A percentile compares a stretch with the other conserved stretches of the same genome.
Evolutionary conservation across 2,113 vertebrate species (phyloP).

Genomic region (Rhineura floridana): DNA sequence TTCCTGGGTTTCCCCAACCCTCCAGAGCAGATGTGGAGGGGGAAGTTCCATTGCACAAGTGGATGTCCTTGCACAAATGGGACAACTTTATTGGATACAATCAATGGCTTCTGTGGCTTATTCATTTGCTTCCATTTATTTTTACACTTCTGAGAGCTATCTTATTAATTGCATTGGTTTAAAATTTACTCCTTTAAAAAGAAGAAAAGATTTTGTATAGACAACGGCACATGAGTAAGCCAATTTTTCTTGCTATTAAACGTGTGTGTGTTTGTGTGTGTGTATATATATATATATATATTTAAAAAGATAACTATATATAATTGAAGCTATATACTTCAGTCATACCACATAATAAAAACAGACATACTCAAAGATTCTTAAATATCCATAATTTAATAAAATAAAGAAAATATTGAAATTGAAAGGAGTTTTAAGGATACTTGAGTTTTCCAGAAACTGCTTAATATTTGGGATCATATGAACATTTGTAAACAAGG

Average conservation of each 20-base stretch:
- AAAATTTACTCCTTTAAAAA: background rate
- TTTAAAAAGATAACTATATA: too few relatives aligned
- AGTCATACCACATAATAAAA: background rate
- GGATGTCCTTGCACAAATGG: too few relatives aligned
- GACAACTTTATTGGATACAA: too few relatives aligned
- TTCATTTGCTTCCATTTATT: slow-evolving; percentile 7
- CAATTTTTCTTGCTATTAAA: background rate
- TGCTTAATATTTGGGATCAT: background rate
- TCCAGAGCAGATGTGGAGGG: too few relatives aligned
- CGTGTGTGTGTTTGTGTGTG: too few relatives aligned
- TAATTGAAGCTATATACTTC: background rate
- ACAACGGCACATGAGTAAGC: background rate
- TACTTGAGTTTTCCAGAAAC: background rate
- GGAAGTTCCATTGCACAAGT: too few relatives aligned
- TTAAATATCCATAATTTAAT: background rate
- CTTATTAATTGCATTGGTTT: background rate
- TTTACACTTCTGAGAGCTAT: background rate
- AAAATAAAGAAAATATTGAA: slow-evolving; percentile 1
- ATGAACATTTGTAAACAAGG: background rate
- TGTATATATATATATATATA: too few relatives aligned
- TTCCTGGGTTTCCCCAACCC: too few relatives aligned
- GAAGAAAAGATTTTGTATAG: background rate
- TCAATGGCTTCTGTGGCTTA: background rate
- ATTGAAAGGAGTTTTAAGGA: background rate
- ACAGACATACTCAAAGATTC: background rate